A percentile compares a stretch with the other conserved stretches of the same genome.
These are phyloP conservation scores for Capreolus pygargus DNA, from an alignment of 2,113 vertebrate genomes.

Conservation along the genomic window DNA sequence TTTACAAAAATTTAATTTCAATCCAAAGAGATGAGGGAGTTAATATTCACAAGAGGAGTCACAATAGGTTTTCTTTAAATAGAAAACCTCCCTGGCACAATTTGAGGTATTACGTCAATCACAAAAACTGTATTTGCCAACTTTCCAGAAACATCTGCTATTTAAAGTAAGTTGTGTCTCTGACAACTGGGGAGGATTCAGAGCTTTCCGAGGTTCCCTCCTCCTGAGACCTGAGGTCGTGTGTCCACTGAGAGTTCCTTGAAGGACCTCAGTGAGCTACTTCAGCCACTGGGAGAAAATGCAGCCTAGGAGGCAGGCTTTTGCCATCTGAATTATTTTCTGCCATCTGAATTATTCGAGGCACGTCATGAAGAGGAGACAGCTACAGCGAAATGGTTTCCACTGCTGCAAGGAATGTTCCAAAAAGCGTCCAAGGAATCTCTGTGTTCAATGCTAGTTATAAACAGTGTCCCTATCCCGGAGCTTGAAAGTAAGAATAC, in stretches of 20 bases:
- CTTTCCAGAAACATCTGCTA: slow-evolving; percentile 52
- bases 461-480: neutral
- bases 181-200: neutral
- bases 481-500: neutral
- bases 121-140: slow-evolving; percentile 45
- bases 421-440: neutral
- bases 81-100: slow-evolving; percentile 12
- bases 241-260: neutral
- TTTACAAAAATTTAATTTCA: neutral
- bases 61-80: slow-evolving; percentile 58
- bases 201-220: neutral
- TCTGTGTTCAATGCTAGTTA: neutral
- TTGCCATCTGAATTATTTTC: neutral
- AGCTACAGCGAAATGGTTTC: neutral
- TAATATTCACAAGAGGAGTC: neutral
- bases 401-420: neutral
- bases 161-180: slow-evolving; percentile 48
- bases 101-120: slow-evolving; percentile 28
- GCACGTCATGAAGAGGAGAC: neutral
- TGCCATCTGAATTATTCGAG: neutral
- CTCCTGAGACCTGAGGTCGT: neutral
- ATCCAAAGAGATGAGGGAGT: slow-evolving; percentile 17
- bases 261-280: neutral
- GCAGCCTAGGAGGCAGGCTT: neutral
- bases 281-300: neutral